Evolutionary conservation across 1,140 invertebrate genomes (phyloP).

Genomic region (Dendroctonus ponderosae): DNA sequence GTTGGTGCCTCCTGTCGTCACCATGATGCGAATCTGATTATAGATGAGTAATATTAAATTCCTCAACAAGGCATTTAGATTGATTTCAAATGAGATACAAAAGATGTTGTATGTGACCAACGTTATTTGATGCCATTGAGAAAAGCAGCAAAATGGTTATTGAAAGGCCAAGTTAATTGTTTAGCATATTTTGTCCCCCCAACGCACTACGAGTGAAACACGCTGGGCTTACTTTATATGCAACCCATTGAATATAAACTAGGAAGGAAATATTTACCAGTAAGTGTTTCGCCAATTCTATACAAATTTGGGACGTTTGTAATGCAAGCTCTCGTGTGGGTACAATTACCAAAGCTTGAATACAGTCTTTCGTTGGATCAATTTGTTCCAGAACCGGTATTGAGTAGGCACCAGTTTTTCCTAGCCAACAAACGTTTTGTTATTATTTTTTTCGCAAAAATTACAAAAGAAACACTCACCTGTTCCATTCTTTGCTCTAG

Average conservation of each 20-base stretch:
- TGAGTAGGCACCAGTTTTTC: slow-evolving; percentile 99
- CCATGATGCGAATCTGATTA: slow-evolving; percentile 86
- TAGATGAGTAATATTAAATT: too few relatives aligned
- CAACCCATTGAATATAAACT: not conserved
- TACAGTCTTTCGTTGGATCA: slow-evolving; percentile 83
- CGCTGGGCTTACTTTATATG: slow-evolving; percentile 32
- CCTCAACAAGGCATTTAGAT: not conserved
- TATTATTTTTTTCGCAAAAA: slow-evolving; percentile 1
- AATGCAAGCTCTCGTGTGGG: slow-evolving; percentile 98
- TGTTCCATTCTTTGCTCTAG: slow-evolving; percentile 98
- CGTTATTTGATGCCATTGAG: not conserved
- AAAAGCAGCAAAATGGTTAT: slow-evolving; percentile 3
- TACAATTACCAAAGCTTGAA: slow-evolving; percentile 97
- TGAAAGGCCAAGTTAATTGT: slow-evolving; percentile 33
- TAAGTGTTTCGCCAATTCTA: slow-evolving; percentile 96
- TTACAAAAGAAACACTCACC: slow-evolving; percentile 49
- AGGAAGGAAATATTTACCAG: slow-evolving; percentile 49
- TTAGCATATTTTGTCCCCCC: slow-evolving; percentile 36
- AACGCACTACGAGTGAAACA: slow-evolving; percentile 7
- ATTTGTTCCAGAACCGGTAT: slow-evolving; percentile 97
- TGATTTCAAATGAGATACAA: not conserved
- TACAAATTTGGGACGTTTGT: slow-evolving; percentile 99
- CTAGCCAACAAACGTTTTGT: slow-evolving; percentile 32
- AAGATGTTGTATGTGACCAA: slow-evolving; percentile 8
- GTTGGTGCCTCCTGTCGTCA: slow-evolving; percentile 96